phyloP scores from a whole-genome alignment of 1,140 invertebrate species.

The Portunus trituberculatus region DNA sequence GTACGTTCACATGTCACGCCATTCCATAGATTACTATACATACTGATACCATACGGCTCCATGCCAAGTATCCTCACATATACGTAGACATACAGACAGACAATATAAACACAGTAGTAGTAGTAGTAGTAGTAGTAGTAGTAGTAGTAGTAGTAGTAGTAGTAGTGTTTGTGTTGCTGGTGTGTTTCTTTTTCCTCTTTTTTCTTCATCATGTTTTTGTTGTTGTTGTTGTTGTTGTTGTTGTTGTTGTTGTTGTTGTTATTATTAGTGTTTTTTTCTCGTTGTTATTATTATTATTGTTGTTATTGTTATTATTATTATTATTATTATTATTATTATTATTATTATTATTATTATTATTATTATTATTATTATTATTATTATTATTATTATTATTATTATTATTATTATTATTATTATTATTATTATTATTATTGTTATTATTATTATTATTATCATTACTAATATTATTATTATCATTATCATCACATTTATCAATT shows the following conservation, averaged over 20 bases:
- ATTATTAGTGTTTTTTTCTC: neutral
- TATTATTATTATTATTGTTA: neutral
- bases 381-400: neutral
- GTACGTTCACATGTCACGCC: neutral
- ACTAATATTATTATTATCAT: no score
- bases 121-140: neutral
- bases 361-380: neutral
- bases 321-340: neutral
- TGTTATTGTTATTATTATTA: neutral
- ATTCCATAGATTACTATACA: neutral
- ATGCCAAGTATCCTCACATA: no score
- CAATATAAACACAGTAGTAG: no score
- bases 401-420: neutral
- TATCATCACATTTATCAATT: neutral
- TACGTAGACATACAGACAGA: no score
- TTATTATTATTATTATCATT: neutral
- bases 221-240: neutral
- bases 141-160: neutral
- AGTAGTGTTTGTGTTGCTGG: neutral
- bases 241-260: neutral
- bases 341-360: neutral
- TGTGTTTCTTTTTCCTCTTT: neutral
- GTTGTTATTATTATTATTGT: neutral
- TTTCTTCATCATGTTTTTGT: neutral
- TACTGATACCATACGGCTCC: no score